Evolutionary conservation across 2,888 invertebrate genomes (phyloP), one percentile per base, ranked within the genome.

Genomic region (Platycheirus albimanus): DNA sequence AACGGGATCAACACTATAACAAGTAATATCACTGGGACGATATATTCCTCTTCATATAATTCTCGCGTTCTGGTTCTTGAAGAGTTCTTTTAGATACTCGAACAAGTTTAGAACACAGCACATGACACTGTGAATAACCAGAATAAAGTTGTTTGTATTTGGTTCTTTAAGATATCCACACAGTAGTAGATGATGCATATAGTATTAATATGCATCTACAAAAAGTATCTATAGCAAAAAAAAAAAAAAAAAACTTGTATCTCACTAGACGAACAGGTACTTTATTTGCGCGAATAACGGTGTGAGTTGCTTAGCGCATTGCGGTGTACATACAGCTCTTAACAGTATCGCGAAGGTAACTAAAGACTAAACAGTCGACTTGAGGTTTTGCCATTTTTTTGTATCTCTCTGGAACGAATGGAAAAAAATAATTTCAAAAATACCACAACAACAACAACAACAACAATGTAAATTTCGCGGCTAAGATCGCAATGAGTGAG

Each of bases 291-390:
- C 56, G 69, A 74, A 74, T 83, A 83, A 83, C 83, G 83, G 83
- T 83, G 63, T 64, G 69, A 83, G 72, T 72, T 72, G 69, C 77
- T 83, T 43, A 78, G 72, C 83, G 67, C 72, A 69, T 67, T 83
- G 83, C 83, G 83, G 83, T 83, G 72, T 83, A 78, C 83, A 83
- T 83, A 83, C 83, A 83, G 83, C 83, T 83, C 83, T 78, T 83
- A 78, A 83, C 90, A 89, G 87, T 90, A 89, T 89, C 90, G 88
- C 89, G 90, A 87, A 89, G 88, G 89, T 88, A 89, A 90, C 89
- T 90, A 87, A 90, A 89, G 88, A 86, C 86, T 69, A 69, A 83
- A 83, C 77, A 83, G 72, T 74, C 72, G 83, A 77, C 61, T 69
- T 83, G 83, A 83, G 83, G 83, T 83, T 83, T 83, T 52, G 83